Percentiles rank a stretch among this genome's conserved stretches.
phyloP scores from a whole-genome alignment of 2,797 vertebrate species.

The Argentina silus region DNA sequence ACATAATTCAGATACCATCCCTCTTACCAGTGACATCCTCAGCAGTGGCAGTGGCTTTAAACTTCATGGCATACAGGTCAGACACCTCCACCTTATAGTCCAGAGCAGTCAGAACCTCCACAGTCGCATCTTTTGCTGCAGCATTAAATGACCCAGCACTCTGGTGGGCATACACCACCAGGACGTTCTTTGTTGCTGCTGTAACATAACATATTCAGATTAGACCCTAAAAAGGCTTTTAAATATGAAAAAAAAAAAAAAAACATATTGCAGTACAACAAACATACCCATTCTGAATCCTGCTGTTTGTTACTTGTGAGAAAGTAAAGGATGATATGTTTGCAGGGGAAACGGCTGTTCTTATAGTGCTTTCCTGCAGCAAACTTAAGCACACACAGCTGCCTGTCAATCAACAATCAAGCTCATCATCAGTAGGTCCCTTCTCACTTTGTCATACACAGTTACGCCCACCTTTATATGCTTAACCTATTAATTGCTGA shows the following conservation, averaged over 20 bases:
- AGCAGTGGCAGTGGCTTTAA: slow-evolving; percentile 82
- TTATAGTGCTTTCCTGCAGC: slow-evolving; percentile 30
- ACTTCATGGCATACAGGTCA: slow-evolving; percentile 85
- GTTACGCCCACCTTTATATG: background rate
- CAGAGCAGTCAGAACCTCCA: slow-evolving; percentile 75
- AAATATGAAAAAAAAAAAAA: background rate
- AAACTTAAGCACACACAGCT: slow-evolving; percentile 36
- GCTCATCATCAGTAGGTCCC: background rate
- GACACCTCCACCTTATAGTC: slow-evolving; percentile 79
- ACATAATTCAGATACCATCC: background rate
- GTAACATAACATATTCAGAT: background rate
- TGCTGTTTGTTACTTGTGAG: background rate
- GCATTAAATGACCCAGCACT: slow-evolving; percentile 78
- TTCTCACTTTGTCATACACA: slow-evolving; percentile 1
- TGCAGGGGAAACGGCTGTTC: background rate
- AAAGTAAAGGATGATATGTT: background rate
- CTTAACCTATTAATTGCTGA: background rate
- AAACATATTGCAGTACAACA: background rate
- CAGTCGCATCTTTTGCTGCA: slow-evolving; percentile 51
- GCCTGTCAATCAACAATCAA: slow-evolving; percentile 56
- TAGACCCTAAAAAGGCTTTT: background rate
- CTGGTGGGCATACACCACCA: slow-evolving; percentile 82
- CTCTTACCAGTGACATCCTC: slow-evolving; percentile 80
- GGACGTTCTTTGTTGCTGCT: slow-evolving; percentile 70
- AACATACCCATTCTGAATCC: slow-evolving; percentile 31